A percentile compares a stretch with the other conserved stretches of the same genome.
Conservation (phyloP, 2,113 vertebrate species). For the Diphyllodes magnificus region DNA sequence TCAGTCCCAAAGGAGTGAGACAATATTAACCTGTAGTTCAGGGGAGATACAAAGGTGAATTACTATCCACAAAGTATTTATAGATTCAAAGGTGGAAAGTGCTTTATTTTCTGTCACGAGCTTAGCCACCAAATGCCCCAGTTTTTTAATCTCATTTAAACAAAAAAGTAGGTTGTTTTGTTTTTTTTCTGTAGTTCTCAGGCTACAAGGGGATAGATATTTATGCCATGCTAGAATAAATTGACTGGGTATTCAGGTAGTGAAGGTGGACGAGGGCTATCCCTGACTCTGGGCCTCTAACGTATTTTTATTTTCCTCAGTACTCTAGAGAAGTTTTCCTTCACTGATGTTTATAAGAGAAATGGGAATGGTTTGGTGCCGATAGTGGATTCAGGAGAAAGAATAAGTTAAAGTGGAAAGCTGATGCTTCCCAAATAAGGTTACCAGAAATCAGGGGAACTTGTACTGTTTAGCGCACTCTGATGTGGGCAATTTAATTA, state of each 20-base stretch:
- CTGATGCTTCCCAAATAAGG: background rate
- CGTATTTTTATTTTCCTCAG: background rate
- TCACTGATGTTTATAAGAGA: background rate
- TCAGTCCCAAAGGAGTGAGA: background rate
- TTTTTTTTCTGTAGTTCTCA: background rate
- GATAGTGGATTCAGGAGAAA: background rate
- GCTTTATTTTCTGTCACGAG: background rate
- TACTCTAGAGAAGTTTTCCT: background rate
- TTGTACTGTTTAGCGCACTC: background rate
- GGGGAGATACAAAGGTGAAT: background rate
- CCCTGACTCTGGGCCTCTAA: background rate
- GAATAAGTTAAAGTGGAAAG: background rate
- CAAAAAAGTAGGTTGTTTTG: background rate
- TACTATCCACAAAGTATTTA: background rate
- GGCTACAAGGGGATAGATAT: background rate
- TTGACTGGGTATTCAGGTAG: background rate
- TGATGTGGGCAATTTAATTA: background rate
- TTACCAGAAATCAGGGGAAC: background rate
- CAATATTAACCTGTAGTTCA: background rate
- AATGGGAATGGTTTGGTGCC: background rate
- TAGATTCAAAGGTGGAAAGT: background rate
- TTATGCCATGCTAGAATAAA: background rate
- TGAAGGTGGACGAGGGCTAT: background rate
- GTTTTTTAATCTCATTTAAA: background rate
- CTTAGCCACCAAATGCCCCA: background rate